Conservation (phyloP, 2,113 vertebrate species). For the Camelus bactrianus region DNA sequence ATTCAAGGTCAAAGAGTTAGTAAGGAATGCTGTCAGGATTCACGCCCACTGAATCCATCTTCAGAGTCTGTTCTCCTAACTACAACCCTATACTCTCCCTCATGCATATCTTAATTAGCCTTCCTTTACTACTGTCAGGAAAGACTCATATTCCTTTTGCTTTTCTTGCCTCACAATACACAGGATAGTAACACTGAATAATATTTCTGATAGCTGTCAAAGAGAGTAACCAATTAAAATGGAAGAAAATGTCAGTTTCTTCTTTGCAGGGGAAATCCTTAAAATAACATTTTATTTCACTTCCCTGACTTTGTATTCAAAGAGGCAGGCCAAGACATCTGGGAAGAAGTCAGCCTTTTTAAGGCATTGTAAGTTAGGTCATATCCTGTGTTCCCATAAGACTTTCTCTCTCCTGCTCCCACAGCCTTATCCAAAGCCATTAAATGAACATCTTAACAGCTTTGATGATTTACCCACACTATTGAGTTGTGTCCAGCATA, state of each 20-base stretch:
- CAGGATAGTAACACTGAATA: constrained; percentile 52
- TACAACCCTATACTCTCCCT: rapidly evolving
- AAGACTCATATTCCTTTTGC: background rate
- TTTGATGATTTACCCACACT: background rate
- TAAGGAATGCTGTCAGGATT: background rate
- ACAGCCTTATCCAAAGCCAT: background rate
- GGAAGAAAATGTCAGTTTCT: constrained; percentile 47
- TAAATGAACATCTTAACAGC: no score
- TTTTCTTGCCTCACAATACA: background rate
- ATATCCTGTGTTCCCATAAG: background rate
- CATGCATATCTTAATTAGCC: background rate
- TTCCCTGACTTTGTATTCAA: background rate
- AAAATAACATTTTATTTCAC: constrained; percentile 36
- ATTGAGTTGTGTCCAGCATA: background rate
- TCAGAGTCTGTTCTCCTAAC: background rate
- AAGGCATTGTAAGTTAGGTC: background rate
- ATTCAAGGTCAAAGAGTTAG: background rate
- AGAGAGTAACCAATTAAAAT: background rate
- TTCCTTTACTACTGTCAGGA: background rate
- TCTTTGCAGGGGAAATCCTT: constrained; percentile 47
- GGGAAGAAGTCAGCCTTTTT: background rate
- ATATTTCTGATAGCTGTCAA: constrained; percentile 56
- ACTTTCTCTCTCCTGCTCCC: background rate
- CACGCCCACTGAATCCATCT: background rate
- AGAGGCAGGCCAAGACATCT: background rate